Percentiles rank a stretch among this genome's conserved stretches.
These are phyloP conservation scores for Porphyrio hochstetteri DNA, from an alignment of 2,113 vertebrate genomes.

Conservation along the genomic window DNA sequence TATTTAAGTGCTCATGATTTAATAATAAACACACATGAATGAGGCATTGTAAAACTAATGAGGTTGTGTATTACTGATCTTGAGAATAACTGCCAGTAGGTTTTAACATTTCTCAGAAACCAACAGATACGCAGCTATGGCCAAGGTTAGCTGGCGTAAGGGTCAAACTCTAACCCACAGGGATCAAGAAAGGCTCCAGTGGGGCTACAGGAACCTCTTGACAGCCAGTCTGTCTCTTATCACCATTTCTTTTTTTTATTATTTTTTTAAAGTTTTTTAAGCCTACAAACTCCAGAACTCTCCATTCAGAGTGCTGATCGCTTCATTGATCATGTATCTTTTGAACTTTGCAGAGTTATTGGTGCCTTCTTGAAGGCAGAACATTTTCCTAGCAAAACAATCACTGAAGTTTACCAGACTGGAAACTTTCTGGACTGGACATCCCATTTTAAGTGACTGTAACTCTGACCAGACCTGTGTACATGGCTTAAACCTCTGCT, in stretches of 20 bases:
- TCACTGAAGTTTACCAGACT: not conserved
- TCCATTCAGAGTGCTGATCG: not conserved
- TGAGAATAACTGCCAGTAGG: not conserved
- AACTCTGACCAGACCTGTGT: not conserved
- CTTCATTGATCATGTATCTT: not conserved
- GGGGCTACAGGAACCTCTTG: not conserved
- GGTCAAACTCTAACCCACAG: not conserved
- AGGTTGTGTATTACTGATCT: slow-evolving; percentile 15
- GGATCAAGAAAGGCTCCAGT: not conserved
- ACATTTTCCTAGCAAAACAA: not conserved
- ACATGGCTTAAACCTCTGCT: not conserved
- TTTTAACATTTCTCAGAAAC: slow-evolving; percentile 22
- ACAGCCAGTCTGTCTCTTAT: slow-evolving; percentile 27
- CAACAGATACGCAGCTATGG: not conserved
- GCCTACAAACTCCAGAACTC: not conserved
- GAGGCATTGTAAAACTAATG: slow-evolving; percentile 29
- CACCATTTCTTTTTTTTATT: not conserved
- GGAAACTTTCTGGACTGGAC: not conserved
- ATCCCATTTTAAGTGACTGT: not conserved
- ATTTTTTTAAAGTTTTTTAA: not conserved
- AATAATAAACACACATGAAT: slow-evolving; percentile 58
- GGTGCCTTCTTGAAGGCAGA: not conserved
- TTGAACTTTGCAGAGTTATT: not conserved
- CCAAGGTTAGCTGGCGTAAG: slow-evolving; percentile 15
- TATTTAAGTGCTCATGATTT: slow-evolving; percentile 56